Evolutionary conservation across 2,888 invertebrate species (phyloP).

Genomic region (Tipula unca): DNA sequence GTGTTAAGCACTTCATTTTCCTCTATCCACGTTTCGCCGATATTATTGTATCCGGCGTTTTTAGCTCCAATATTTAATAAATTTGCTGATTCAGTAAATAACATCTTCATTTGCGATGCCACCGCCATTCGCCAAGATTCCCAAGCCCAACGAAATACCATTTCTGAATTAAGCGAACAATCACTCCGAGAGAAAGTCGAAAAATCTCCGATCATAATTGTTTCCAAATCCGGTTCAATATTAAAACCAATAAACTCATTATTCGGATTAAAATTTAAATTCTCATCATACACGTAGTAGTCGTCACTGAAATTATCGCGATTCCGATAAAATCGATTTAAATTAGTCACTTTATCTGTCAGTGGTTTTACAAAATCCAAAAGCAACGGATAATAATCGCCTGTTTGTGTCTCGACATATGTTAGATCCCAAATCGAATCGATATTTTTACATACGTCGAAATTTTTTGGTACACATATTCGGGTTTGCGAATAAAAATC

Average conservation of each 20-base stretch:
- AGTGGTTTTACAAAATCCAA: slow-evolving; percentile 27
- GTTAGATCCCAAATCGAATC: slow-evolving; percentile 30
- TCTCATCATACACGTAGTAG: slow-evolving; percentile 28
- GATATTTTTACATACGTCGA: slow-evolving; percentile 34
- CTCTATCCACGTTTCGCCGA: slow-evolving; percentile 56
- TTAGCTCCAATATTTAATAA: slow-evolving; percentile 55
- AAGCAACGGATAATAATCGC: slow-evolving; percentile 25
- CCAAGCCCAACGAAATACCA: slow-evolving; percentile 55
- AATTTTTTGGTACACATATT: slow-evolving; percentile 45
- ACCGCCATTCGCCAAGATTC: slow-evolving; percentile 55
- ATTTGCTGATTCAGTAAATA: slow-evolving; percentile 47
- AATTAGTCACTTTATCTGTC: slow-evolving; percentile 23
- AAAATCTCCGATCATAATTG: slow-evolving; percentile 46
- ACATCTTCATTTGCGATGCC: slow-evolving; percentile 47
- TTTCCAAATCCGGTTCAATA: slow-evolving; percentile 55
- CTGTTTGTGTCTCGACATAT: slow-evolving; percentile 26
- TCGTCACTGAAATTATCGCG: slow-evolving; percentile 25
- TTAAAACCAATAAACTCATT: slow-evolving; percentile 43
- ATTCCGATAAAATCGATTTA: slow-evolving; percentile 21
- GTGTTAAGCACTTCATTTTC: slow-evolving; percentile 55
- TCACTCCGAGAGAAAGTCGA: slow-evolving; percentile 25
- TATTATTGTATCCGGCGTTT: slow-evolving; percentile 53
- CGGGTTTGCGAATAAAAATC: slow-evolving; percentile 50
- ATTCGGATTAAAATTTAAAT: slow-evolving; percentile 21
- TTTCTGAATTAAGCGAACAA: slow-evolving; percentile 32